Base-by-base conservation (phyloP, 1,140 invertebrate genomes). In the Platyscapa corneri region DNA sequence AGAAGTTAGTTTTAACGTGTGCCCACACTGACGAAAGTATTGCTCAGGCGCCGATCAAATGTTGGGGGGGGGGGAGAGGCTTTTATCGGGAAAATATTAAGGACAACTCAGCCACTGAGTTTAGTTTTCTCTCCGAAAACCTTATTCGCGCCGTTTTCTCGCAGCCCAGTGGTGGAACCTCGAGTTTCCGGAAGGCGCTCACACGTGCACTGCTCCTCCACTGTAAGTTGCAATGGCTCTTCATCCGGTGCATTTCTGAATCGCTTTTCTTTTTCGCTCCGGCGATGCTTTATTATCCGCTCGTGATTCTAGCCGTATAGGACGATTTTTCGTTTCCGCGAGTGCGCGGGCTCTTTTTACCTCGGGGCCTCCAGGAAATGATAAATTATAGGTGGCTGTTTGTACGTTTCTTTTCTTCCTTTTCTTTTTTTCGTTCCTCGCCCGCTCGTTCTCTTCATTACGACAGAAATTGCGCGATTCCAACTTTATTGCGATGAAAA, bases 281-380 rank as follows among this genome's bases (percentile, higher is more conserved):
- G 53, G 8, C 53, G 37, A 79, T 80, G 34, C 53, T 85, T 85
- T 81, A 85, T 80, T 85, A 85, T 85, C 84, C 32, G 20, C 64
- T 76, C 70, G 46, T 77, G 56, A 86, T 82, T 77, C 72, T 75
- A 74, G 78, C 56, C 64, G n/a, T 76, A 76, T 56, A 83, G 49
- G 42, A 72, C 70, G 78, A 81, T 85, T 85, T 82, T 85, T 85
- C 78, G 78, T 82, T 81, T 85, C 84, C 77, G 64, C 77, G 46
- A 78, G 65, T 34, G 34, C 77, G 42, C 79, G 30, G 53, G 67
- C 32, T 42, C 56, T 80, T 85, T 81, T 81, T 81, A 34, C 83
- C 67, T 74, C 32, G 37, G 60, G 37, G 65, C 67, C 42, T 81
- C 67, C 67, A 86, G 79, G 84, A 86, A 82, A 86, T 86, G 79